Evolutionary conservation across 2,888 invertebrate species (phyloP), one percentile per base, ranked within the genome.

Genomic region (Orthosia gothica): DNA sequence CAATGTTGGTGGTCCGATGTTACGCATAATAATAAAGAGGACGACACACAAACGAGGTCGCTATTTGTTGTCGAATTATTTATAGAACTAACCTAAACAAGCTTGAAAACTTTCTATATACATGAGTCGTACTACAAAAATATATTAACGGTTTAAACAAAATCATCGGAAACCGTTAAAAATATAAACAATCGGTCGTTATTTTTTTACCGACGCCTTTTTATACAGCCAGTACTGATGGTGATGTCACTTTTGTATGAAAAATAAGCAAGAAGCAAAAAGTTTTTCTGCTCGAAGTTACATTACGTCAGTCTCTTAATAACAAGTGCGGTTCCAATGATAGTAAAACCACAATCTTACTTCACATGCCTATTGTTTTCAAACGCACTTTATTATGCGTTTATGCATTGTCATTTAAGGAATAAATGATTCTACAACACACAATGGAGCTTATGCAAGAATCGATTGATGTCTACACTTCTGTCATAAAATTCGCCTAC

Each of bases 341-440:
- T 82, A 65, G 78, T 75, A 75, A 84, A 83, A 74, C 73, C 69
- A 57, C 76, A 79, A 76, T 74, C 68, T 78, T 81, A 73, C 81
- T 80, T 84, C 80, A 84, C 45, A 74, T 59, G 65, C 59, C 86
- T 69, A 81, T 86, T 86, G 81, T 83, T 57, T 84, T 70, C 58
- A 59, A 58, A 65, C 3, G 55, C 61, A 75, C 32, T 65, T 49
- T 59, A 66, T 82, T 82, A 76, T 74, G 80, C 76, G 69, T 82
- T 32, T 66, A 64, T 62, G 80, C 80, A 74, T 71, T 73, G 84
- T 85, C 72, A 62, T 79, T 52, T 74, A 81, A 64, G 70, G 82
- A 66, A 81, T 70, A 68, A 81, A 77, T 54, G 68, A 59, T 65
- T 75, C 52, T 64, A 64, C 57, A 54, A 50, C 45, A 70, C 74